Evolutionary conservation across 2,888 invertebrate genomes (phyloP).

Genomic region (Vanessa cardui): DNA sequence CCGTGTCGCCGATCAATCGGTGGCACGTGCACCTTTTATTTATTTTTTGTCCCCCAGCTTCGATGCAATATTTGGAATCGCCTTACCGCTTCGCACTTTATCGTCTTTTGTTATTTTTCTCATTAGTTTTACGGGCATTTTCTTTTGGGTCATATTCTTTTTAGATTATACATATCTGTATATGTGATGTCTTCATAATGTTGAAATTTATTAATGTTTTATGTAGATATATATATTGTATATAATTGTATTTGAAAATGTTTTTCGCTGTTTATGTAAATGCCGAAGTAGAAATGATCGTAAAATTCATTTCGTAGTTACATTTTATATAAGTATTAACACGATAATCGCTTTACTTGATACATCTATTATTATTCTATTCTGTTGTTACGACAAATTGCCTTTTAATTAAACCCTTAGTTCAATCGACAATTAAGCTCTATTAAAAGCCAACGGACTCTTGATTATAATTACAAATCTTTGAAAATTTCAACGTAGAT

Average conservation of each 20-base stretch:
- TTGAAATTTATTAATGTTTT: too few relatives aligned
- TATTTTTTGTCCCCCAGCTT: constrained; percentile 19
- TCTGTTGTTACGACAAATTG: too few relatives aligned
- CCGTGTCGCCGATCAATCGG: constrained; percentile 35
- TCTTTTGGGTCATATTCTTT: neutral
- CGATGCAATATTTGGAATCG: constrained; percentile 22
- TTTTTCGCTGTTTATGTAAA: too few relatives aligned
- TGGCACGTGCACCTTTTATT: constrained; percentile 24
- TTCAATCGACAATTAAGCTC: neutral
- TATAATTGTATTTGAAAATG: too few relatives aligned
- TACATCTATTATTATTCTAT: too few relatives aligned
- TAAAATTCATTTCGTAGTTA: too few relatives aligned
- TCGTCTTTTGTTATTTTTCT: neutral
- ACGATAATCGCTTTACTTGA: too few relatives aligned
- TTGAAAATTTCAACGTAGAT: neutral
- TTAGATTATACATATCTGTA: neutral
- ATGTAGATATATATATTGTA: too few relatives aligned
- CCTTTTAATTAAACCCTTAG: neutral
- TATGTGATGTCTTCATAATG: neutral
- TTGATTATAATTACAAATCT: too few relatives aligned
- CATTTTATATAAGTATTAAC: too few relatives aligned
- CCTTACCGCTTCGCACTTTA: constrained; percentile 18
- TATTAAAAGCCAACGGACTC: neutral
- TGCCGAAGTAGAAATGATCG: too few relatives aligned
- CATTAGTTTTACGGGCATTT: neutral